Conservation (phyloP, 2,113 vertebrate species). For the Muscicapa adusta region DNA sequence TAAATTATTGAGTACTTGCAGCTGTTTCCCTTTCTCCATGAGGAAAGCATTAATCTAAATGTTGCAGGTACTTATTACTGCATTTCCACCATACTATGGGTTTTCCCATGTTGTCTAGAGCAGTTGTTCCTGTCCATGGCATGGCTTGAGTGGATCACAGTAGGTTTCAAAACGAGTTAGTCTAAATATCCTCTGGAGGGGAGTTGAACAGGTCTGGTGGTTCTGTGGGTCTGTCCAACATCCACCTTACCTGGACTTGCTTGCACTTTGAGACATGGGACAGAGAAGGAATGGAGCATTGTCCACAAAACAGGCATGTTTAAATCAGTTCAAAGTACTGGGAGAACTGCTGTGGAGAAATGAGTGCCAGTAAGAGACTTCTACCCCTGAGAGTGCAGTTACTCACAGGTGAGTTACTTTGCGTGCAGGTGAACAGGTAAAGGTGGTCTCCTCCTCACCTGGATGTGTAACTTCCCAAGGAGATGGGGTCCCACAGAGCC, state of each 20-base stretch:
- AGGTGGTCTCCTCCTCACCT: not conserved
- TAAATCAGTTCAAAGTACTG: not conserved
- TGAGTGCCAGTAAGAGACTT: not conserved
- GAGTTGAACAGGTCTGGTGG: not conserved
- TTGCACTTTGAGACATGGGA: not conserved
- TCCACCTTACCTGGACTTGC: not conserved
- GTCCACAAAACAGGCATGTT: not conserved
- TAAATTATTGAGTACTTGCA: slow-evolving; percentile 9
- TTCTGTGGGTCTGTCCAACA: not conserved
- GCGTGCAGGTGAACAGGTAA: not conserved
- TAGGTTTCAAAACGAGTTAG: not conserved
- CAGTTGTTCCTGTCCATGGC: not conserved
- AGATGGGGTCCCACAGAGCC: not conserved
- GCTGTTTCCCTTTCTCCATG: not conserved
- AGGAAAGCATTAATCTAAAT: not conserved
- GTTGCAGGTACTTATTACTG: not conserved
- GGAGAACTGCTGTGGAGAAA: not conserved
- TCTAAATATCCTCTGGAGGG: not conserved
- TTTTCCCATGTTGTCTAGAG: not conserved
- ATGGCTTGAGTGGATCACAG: not conserved
- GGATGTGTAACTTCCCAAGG: not conserved
- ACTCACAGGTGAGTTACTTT: too few relatives aligned
- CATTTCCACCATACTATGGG: not conserved
- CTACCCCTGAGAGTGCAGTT: not conserved
- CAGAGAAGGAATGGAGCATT: not conserved